Evolutionary conservation across 2,888 invertebrate species (phyloP).

Genomic region (Plutella xylostella): DNA sequence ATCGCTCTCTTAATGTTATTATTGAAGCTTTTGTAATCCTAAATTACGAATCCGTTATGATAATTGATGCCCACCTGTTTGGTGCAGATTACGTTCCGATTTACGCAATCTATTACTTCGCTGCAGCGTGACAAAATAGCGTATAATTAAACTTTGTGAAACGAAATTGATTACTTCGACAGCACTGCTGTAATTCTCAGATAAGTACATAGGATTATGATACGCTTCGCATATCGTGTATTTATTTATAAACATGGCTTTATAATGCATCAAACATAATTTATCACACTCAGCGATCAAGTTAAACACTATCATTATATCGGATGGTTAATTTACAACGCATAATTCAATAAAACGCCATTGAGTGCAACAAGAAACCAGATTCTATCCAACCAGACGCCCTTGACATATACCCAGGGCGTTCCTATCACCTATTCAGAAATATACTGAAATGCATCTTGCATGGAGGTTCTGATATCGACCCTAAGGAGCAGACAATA

Average conservation of each 20-base stretch:
- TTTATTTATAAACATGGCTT: too few relatives aligned
- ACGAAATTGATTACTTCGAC: too few relatives aligned
- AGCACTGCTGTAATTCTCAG: too few relatives aligned
- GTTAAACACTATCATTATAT: too few relatives aligned
- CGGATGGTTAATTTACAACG: slow-evolving; percentile 1
- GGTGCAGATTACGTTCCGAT: slow-evolving; percentile 25
- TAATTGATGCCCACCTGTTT: slow-evolving; percentile 20
- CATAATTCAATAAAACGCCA: background rate
- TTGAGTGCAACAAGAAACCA: background rate
- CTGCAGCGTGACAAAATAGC: too few relatives aligned
- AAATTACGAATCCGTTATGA: slow-evolving; percentile 20
- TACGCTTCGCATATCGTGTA: too few relatives aligned
- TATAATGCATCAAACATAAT: too few relatives aligned
- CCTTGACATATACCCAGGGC: slow-evolving; percentile 43
- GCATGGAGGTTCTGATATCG: background rate
- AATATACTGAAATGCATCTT: background rate
- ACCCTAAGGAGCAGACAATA: background rate
- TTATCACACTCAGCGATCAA: too few relatives aligned
- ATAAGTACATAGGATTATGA: too few relatives aligned
- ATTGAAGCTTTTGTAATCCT: slow-evolving; percentile 19
- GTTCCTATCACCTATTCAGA: slow-evolving; percentile 5
- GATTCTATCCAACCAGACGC: slow-evolving; percentile 22
- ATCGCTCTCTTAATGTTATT: slow-evolving; percentile 21
- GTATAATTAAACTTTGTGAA: too few relatives aligned
- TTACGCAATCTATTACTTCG: slow-evolving; percentile 4